Base-by-base conservation (phyloP, 2,888 invertebrate genomes). In the Cerastis leucographa region DNA sequence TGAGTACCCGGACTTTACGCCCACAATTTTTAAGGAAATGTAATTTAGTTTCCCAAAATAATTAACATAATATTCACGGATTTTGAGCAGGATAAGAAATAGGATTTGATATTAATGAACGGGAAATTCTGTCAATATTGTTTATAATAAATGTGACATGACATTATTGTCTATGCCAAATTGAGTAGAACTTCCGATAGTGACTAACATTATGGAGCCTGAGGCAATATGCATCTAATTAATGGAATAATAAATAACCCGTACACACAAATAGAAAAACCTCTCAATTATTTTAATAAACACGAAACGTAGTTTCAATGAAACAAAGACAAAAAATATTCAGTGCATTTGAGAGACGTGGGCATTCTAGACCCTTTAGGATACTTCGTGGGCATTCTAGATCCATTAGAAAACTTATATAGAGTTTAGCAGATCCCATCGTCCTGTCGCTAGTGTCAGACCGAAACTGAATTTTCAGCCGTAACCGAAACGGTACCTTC, bases 21-120 rank as follows among this genome's bases (percentile, higher is more conserved):
- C 72, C 71, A 81, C 71, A 11, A 35, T 29, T 49, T 74, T 49
- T 76, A 74, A 72, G 77, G 64, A 72, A 80, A 74, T 59, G 44
- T 70, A 69, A 73, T 78, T 73, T 56, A 19, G n/a, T 69, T 83
- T 82, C 64, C 72, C 40, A 73, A 81, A 78, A 76, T 62, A 76
- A 71, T 76, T 76, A 61, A 49, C 68, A 85, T 78, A 74, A 64
- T 46, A 51, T 46, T 69, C n/a, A 80, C 74, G 80, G 80, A 78
- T 80, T 78, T 87, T 22, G 19, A 86, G 14, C 81, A 85, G 87
- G 88, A 87, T 81, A 74, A 78, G 72, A 59, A 84, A 68, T 79
- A 87, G 85, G 85, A 87, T 78, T 40, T 78, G 4, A 71, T 0
- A 7, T 44, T 74, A 56, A 78, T 78, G 35, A 54, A 61, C 44